Evolutionary conservation across 2,797 vertebrate genomes (phyloP).

Genomic region (Myiotriccus ornatus): DNA sequence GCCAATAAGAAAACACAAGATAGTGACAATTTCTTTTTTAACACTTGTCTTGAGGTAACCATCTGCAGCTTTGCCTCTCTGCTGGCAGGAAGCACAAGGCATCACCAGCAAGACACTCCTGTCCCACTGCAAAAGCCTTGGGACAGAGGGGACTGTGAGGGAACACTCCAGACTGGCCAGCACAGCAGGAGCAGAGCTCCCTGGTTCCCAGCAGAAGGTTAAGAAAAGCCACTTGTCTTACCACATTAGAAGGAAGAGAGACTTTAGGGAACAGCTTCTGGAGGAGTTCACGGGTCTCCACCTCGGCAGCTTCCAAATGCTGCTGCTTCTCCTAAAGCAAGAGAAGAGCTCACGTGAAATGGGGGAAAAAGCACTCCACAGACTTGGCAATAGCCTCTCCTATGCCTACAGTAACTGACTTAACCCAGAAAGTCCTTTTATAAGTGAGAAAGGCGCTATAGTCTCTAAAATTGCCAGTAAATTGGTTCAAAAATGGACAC

Average conservation of each 20-base stretch:
- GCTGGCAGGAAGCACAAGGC: neutral
- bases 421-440: neutral
- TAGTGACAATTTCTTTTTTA: neutral
- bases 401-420: neutral
- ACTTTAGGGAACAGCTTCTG: constrained; percentile 91
- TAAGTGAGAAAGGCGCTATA: neutral
- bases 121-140: neutral
- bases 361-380: accelerated
- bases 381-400: neutral
- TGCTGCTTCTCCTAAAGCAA: constrained; percentile 86
- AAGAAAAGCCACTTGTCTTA: constrained; percentile 57
- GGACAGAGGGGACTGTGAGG: neutral
- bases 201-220: neutral
- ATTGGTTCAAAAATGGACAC: neutral
- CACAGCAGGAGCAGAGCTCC: neutral
- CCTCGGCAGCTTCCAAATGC: constrained; percentile 78
- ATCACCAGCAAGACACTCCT: neutral
- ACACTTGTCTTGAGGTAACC: neutral
- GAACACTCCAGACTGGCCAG: neutral
- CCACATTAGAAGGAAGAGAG: constrained; percentile 82
- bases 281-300: constrained; percentile 84
- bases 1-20: neutral
- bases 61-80: neutral
- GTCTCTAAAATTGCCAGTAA: neutral
- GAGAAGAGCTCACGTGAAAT: neutral